Conservation (phyloP, 2,797 vertebrate species). For the Channa striata region DNA sequence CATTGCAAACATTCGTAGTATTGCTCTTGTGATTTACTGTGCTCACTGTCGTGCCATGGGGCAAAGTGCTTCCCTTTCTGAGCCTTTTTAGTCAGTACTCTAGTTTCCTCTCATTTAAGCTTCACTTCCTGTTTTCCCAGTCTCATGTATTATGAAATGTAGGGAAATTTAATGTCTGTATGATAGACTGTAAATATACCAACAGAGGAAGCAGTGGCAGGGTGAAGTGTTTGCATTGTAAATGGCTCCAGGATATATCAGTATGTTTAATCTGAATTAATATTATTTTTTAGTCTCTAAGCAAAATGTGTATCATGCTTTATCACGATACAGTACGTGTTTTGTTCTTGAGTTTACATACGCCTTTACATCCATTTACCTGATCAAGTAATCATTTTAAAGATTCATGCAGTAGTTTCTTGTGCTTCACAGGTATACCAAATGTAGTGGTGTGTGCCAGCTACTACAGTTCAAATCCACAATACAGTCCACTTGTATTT, state of each 20-base stretch:
- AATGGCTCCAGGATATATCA: not conserved
- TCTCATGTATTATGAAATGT: constrained; percentile 66
- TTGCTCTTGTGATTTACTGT: constrained; percentile 6
- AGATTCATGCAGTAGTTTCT: not conserved
- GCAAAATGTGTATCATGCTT: not conserved
- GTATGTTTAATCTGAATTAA: too few relatives aligned
- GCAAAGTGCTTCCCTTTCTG: constrained; percentile 16
- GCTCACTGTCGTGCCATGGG: constrained; percentile 2
- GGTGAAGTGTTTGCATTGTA: constrained; percentile 51
- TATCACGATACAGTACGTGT: too few relatives aligned
- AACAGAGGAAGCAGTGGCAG: constrained; percentile 70
- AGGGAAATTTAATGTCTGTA: constrained; percentile 55
- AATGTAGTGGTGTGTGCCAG: constrained; percentile 86
- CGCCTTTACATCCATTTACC: not conserved
- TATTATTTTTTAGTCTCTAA: not conserved
- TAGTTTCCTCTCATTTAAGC: constrained; percentile 56
- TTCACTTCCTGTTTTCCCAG: constrained; percentile 68
- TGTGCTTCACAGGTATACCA: constrained; percentile 61
- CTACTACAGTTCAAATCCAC: constrained; percentile 83
- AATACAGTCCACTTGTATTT: constrained; percentile 83
- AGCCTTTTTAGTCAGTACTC: not conserved
- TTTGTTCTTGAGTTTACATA: too few relatives aligned
- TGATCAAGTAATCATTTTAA: not conserved
- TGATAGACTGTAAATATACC: constrained; percentile 73
- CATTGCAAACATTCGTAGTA: constrained; percentile 8